Percentiles rank a stretch among this genome's conserved stretches.
Conservation (phyloP, 2,888 invertebrate species). For the Microctonus hyperodae region DNA sequence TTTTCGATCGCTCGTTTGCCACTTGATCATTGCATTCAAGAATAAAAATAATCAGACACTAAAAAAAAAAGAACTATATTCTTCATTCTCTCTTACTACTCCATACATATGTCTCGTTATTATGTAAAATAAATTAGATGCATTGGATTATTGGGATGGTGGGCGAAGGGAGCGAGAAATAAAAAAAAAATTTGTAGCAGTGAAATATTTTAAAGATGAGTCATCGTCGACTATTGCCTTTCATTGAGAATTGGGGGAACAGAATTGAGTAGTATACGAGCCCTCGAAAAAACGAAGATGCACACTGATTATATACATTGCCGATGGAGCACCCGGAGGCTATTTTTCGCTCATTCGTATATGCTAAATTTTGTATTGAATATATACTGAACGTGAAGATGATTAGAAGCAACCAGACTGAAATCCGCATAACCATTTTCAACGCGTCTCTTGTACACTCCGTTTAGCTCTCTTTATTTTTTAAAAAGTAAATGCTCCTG, state of each 20-base stretch:
- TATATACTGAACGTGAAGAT: not conserved
- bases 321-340: constrained; percentile 44
- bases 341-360: constrained; percentile 30
- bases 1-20: constrained; percentile 22
- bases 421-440: too few relatives aligned
- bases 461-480: not conserved
- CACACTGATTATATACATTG: constrained; percentile 55
- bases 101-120: not conserved
- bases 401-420: not conserved
- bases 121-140: constrained; percentile 9
- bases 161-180: not conserved
- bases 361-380: constrained; percentile 26
- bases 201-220: constrained; percentile 33
- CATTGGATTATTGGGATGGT: not conserved
- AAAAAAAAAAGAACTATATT: not conserved
- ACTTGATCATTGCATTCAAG: constrained; percentile 11
- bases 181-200: constrained; percentile 28
- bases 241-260: constrained; percentile 29
- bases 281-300: constrained; percentile 27
- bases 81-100: not conserved
- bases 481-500: constrained; percentile 20
- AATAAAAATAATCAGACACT: not conserved
- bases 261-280: constrained; percentile 17
- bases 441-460: too few relatives aligned
- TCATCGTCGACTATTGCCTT: constrained; percentile 29